A percentile compares a stretch with the other conserved stretches of the same genome.
phyloP scores from a whole-genome alignment of 2,113 vertebrate species.

The Todiramphus chloris region DNA sequence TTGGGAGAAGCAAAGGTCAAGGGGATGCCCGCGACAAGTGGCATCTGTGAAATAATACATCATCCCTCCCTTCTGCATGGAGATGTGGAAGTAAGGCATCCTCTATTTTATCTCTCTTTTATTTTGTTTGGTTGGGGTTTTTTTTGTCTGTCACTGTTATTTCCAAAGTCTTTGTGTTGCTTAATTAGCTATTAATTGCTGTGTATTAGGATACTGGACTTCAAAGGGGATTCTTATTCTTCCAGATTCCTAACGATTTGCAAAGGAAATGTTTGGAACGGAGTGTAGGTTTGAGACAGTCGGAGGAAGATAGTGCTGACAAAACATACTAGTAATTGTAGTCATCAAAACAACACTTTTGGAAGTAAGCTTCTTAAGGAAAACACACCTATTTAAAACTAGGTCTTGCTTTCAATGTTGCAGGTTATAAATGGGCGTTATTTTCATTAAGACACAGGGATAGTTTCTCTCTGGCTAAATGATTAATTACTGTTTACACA shows the following conservation, averaged over 20 bases:
- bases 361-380: neutral
- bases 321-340: neutral
- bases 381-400: neutral
- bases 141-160: neutral
- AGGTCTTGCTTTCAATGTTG: neutral
- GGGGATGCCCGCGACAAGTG: neutral
- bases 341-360: neutral
- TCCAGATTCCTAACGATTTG: neutral
- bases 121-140: neutral
- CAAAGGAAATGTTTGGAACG: neutral
- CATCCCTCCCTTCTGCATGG: neutral
- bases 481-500: neutral
- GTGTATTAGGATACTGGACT: neutral
- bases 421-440: neutral
- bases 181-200: neutral
- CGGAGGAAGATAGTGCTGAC: neutral
- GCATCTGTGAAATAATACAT: neutral
- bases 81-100: neutral
- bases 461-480: neutral
- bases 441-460: neutral
- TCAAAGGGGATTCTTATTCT: neutral
- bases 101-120: fast-evolving
- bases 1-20: neutral
- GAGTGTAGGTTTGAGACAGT: neutral
- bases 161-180: neutral